Percentiles rank a stretch among this genome's conserved stretches.
phyloP scores from a whole-genome alignment of 2,113 vertebrate genomes.

The Notarius quadriscutis region DNA sequence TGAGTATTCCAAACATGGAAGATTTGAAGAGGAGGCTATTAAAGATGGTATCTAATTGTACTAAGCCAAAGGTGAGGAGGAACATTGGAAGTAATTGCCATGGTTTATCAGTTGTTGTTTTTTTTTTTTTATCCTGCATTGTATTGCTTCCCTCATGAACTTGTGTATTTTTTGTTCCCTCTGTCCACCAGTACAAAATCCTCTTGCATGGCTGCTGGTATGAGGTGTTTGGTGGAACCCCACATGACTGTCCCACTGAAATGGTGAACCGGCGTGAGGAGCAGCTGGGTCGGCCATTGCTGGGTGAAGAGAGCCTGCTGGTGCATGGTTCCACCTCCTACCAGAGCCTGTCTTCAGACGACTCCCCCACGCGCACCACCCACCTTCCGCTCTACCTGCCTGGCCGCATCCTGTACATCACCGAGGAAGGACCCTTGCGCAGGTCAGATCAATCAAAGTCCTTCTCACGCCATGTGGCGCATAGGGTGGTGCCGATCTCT shows the following conservation, averaged over 20 bases:
- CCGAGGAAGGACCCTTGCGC: slow-evolving; percentile 79
- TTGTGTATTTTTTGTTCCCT: background rate
- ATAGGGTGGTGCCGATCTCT: too few species aligned
- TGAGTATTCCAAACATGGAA: slow-evolving; percentile 94
- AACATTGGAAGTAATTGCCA: background rate
- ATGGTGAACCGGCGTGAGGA: slow-evolving; percentile 79
- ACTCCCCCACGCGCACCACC: slow-evolving; percentile 72
- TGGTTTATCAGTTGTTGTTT: background rate
- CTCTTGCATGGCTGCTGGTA: slow-evolving; percentile 91
- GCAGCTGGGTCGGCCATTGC: slow-evolving; percentile 82
- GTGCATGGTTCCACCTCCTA: slow-evolving; percentile 78
- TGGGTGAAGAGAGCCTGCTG: slow-evolving; percentile 88
- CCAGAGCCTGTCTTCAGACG: slow-evolving; percentile 78
- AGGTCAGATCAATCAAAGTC: slow-evolving; percentile 68
- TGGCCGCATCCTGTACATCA: slow-evolving; percentile 85
- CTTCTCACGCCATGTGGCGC: too few species aligned
- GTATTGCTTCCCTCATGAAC: background rate
- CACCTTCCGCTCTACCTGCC: slow-evolving; percentile 87
- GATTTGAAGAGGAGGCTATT: slow-evolving; percentile 89
- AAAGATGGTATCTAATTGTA: slow-evolving; percentile 90
- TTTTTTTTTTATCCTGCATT: background rate
- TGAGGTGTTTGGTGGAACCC: slow-evolving; percentile 86
- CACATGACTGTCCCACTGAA: slow-evolving; percentile 83
- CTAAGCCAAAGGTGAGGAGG: slow-evolving; percentile 85
- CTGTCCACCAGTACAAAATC: slow-evolving; percentile 84